Conservation (phyloP, 2,888 invertebrate genomes). For the Coremacera marginata region DNA sequence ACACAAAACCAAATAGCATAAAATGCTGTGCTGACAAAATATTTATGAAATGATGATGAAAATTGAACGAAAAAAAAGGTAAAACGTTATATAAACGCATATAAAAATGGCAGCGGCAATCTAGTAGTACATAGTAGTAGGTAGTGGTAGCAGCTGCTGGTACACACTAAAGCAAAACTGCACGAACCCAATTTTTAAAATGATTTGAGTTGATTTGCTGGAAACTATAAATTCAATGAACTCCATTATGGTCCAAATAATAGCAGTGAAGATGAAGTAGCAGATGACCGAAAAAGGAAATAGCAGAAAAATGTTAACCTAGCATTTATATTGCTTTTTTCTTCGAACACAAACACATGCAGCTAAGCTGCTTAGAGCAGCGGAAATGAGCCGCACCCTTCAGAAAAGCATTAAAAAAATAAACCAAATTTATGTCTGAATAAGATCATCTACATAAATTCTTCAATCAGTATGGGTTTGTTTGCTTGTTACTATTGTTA, state of each 20-base stretch:
- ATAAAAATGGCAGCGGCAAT: not conserved
- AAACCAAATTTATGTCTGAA: no score
- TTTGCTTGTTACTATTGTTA: no score
- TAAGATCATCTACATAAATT: no score
- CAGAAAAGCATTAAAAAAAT: not conserved
- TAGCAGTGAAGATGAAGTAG: not conserved
- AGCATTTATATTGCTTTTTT: not conserved
- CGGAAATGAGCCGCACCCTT: not conserved
- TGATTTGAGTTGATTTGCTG: not conserved
- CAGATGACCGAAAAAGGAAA: not conserved
- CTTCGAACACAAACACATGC: no score
- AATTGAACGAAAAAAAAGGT: not conserved
- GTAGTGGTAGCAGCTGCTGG: not conserved
- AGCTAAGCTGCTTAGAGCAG: not conserved
- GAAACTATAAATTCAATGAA: conserved; percentile 21
- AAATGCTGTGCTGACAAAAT: conserved; percentile 2
- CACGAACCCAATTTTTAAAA: conserved; percentile 4
- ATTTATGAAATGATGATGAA: conserved; percentile 1
- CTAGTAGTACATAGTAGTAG: not conserved
- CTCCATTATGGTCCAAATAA: conserved; percentile 15
- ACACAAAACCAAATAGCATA: no score
- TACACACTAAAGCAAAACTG: not conserved
- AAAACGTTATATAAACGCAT: not conserved
- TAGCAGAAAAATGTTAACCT: not conserved
- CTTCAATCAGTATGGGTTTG: no score